Evolutionary conservation across 37 sponge, comb jelly and placozoan species (phyloP).

Genomic region (Amphimedon queenslandica): DNA sequence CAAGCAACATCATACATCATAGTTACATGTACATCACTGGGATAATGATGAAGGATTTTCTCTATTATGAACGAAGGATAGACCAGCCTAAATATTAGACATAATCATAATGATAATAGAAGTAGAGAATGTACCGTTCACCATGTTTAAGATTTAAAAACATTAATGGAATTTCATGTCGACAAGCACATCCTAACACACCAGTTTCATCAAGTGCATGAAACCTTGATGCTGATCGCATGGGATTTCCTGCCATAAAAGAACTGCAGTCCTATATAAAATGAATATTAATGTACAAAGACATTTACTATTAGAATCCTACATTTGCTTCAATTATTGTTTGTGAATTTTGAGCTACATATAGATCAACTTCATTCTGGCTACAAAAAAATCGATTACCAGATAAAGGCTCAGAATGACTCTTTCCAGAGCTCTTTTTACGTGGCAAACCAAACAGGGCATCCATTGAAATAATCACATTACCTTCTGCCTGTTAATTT

Average conservation of each 20-base stretch:
- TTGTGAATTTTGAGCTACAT: neutral
- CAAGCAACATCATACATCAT: conserved; percentile 28
- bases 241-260: conserved; percentile 19
- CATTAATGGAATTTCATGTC: conserved; percentile 29
- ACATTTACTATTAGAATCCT: neutral
- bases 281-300: neutral
- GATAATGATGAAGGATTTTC: neutral
- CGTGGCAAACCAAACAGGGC: conserved; percentile 27
- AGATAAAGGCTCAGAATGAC: conserved; percentile 4
- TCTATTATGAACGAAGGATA: neutral
- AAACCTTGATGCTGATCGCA: conserved; percentile 11
- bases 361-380: conserved; percentile 12
- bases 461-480: conserved; percentile 21
- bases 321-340: neutral
- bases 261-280: conserved; percentile 10
- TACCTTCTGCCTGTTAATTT: conserved; percentile 2
- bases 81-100: neutral
- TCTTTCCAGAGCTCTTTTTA: conserved; percentile 15
- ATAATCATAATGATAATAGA: neutral
- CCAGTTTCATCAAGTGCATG: conserved; percentile 34
- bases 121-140: conserved; percentile 11
- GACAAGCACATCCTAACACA: conserved; percentile 33
- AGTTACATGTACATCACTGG: neutral
- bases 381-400: conserved; percentile 3
- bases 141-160: conserved; percentile 29